Base-by-base conservation (phyloP, 2,113 vertebrate species). In the Cariama cristata region DNA sequence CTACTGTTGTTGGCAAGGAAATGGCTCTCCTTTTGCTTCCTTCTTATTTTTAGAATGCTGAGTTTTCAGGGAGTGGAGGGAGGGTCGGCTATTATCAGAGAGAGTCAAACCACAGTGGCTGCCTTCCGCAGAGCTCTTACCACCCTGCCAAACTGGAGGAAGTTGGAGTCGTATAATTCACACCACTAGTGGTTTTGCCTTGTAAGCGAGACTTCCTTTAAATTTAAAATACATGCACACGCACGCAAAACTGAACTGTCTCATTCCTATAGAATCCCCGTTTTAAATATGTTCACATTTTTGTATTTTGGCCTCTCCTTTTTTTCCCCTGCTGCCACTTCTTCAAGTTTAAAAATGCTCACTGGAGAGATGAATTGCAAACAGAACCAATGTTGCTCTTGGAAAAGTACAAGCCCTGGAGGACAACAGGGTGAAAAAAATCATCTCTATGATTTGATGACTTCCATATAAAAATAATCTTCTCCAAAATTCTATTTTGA, bases 31-130 rank as follows among this genome's bases (percentile, higher is more conserved):
- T 90, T 93, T 95, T 94, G 83, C 95, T 98, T 97, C 94, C 98
- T 97, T 98, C 90, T 98, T 98, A 98, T 98, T 97, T 98, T 98
- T 97, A 98, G 98, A 98, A 95, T 76, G 53, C 95, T 94, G 98
- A 97, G 97, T 99, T 99, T 97, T 95, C 94, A 77, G 97, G 92
- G 97, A 95, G 94, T 22, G 96, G 97, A 95, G 91, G 85, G 80
- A 96, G 97, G 96, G 97, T 98, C 94, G 98, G 98, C 98, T 98
- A 99, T 99, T 99, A 99, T 98, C 98, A 99, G 97, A 95, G 97
- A 98, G 98, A 99, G 98, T 98, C 97, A 98, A 99, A 98, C 98
- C 98, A 97, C 98, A 98, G 97, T 96, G 96, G 84, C 97, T 98
- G 98, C 97, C 97, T 98, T 97, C 97, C 40, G 86, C 74, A 92